Evolutionary conservation across 2,113 vertebrate species (phyloP), one percentile per base, ranked within the genome.

Genomic region (Suricata suricatta): DNA sequence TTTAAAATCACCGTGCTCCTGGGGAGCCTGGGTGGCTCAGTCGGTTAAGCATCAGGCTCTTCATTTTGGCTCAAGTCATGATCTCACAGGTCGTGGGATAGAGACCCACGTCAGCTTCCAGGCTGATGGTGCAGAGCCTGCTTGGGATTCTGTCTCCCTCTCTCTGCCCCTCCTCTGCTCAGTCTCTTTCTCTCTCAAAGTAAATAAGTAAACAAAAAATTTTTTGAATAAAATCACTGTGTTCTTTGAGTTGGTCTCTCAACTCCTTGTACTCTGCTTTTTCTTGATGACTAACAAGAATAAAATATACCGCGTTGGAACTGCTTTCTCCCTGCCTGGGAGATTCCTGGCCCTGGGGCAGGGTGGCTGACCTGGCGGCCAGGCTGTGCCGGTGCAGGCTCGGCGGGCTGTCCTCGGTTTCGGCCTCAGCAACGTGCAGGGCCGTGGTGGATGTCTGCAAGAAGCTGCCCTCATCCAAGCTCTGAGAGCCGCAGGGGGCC

Each of bases 391-490:
- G 99, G 60, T 98, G 99, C 95, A 99, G 92, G 95, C 99, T 99
- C 88, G 99, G 98, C 0, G 90, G 82, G 93, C 97, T 96, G 97
- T 98, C 98, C 88, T 98, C 98, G 2, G 98, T 97, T 72, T 99
- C 99, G 80, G 99, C 99, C 83, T 99, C 99, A 14, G 99, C 99
- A 3, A 99, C 97, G 8, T 99, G 99, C 82, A 99, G 99, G 35
- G 98, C 98, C 19, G 98, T 98, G 12, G 99, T 99, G 41, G 99
- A 99, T 0, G 98, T 98, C 98, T 99, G 99, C 33, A 99, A 99
- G 99, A 99, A 99, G 76, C 99, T 99, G 47, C 99, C 99, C 14
- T 99, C 99, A 96, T 99, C 99, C 0, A 99, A 99, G 98, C 99
- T 99, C 98, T 99, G 99, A 52, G 99, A 99, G 95, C 98, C 98